Percentiles rank a stretch among this genome's conserved stretches.
Evolutionary conservation across 2,797 vertebrate species (phyloP).

Genomic region (Fundulus diaphanus): DNA sequence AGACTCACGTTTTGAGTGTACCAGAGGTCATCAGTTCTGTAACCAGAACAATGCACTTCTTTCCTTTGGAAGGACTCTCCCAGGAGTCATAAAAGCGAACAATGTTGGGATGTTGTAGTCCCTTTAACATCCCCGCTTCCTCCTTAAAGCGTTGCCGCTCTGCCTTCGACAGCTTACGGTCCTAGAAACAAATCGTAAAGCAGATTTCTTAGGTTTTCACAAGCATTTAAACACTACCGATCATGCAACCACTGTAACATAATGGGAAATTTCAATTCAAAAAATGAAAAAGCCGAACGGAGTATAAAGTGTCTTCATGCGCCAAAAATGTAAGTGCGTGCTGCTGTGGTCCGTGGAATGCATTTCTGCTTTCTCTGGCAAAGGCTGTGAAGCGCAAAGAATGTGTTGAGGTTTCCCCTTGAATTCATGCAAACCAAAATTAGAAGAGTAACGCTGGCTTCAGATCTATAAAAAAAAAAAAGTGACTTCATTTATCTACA

Average conservation of each 20-base stretch:
- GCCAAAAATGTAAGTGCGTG: conserved; percentile 5
- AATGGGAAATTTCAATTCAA: background rate
- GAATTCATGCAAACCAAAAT: conserved; percentile 22
- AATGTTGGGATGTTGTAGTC: conserved; percentile 98
- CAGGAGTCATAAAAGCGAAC: conserved; percentile 99
- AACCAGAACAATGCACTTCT: conserved; percentile 98
- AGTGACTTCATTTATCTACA: background rate
- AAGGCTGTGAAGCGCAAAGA: conserved; percentile 24
- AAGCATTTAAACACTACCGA: conserved; percentile 1
- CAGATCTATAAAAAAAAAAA: background rate
- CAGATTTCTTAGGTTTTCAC: conserved; percentile 8
- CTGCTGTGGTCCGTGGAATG: conserved; percentile 18
- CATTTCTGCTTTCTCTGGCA: conserved; percentile 29
- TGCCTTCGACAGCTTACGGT: conserved; percentile 94
- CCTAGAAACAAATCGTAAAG: conserved; percentile 73
- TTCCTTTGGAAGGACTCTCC: conserved; percentile 97
- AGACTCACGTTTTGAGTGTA: conserved; percentile 96
- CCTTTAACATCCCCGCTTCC: conserved; percentile 98
- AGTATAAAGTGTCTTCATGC: background rate
- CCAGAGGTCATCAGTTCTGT: conserved; percentile 99
- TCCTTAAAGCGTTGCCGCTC: conserved; percentile 98
- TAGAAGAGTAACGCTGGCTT: background rate
- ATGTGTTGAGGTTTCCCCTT: conserved; percentile 25
- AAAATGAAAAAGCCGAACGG: background rate
- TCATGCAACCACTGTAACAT: no score